Conservation (phyloP, 2,797 vertebrate genomes). For the Pempheris klunzingeri region DNA sequence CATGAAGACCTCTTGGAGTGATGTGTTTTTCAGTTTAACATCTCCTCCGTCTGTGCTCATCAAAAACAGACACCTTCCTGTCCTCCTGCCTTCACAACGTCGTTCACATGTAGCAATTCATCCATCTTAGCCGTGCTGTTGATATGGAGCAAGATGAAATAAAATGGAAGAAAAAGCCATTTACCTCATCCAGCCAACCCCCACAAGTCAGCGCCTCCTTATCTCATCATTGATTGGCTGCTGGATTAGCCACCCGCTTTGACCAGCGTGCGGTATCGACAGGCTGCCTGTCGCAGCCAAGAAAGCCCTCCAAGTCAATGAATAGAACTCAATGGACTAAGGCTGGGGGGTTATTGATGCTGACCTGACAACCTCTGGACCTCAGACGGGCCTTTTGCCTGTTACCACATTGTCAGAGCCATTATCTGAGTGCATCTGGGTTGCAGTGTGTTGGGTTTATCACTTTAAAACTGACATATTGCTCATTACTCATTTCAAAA, state of each 20-base stretch:
- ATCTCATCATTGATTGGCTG: slow-evolving; percentile 74
- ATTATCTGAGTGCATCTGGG: background rate
- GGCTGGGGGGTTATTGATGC: slow-evolving; percentile 46
- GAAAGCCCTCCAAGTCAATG: slow-evolving; percentile 54
- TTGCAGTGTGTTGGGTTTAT: background rate
- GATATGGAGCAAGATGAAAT: background rate
- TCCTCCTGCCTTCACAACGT: background rate
- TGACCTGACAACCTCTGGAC: slow-evolving; percentile 51
- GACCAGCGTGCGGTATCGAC: slow-evolving; percentile 68
- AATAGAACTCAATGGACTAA: slow-evolving; percentile 46
- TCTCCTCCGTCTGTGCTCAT: slow-evolving; percentile 22
- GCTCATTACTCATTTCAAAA: slow-evolving; percentile 42
- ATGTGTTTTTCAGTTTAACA: slow-evolving; percentile 20
- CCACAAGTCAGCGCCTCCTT: slow-evolving; percentile 50
- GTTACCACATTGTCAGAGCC: slow-evolving; percentile 17
- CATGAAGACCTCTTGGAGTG: slow-evolving; percentile 15
- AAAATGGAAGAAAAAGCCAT: slow-evolving; percentile 30
- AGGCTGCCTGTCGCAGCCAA: slow-evolving; percentile 60
- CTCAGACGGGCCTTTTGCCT: slow-evolving; percentile 36
- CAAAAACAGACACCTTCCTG: background rate
- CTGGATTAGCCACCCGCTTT: slow-evolving; percentile 71
- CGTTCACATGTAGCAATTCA: slow-evolving; percentile 14
- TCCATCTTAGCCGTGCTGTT: background rate
- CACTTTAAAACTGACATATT: slow-evolving; percentile 16
- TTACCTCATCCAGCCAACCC: slow-evolving; percentile 19